phyloP scores from a whole-genome alignment of 2,113 vertebrate genomes.

The Oreocharis arfaki region DNA sequence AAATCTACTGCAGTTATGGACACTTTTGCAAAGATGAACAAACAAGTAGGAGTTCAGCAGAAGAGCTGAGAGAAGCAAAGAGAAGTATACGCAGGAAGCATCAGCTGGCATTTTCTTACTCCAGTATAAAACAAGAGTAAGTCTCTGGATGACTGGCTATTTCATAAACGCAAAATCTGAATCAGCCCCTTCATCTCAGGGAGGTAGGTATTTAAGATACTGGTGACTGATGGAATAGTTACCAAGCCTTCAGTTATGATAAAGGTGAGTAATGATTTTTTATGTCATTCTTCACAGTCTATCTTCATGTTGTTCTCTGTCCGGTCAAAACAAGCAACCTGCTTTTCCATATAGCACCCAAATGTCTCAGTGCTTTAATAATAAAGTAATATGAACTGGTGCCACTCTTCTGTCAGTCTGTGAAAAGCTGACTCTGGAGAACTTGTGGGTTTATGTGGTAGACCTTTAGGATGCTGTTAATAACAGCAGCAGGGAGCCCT shows the following conservation, averaged over 20 bases:
- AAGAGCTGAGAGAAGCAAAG: too few species aligned
- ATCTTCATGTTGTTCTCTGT: background rate
- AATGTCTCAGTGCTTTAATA: background rate
- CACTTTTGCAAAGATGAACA: background rate
- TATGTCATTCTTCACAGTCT: background rate
- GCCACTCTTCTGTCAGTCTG: background rate
- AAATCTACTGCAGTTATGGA: background rate
- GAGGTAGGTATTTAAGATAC: background rate
- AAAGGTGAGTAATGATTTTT: constrained; percentile 38
- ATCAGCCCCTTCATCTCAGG: background rate
- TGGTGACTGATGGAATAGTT: background rate
- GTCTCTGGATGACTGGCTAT: background rate
- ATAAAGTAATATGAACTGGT: background rate
- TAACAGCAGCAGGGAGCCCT: background rate
- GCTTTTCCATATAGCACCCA: background rate
- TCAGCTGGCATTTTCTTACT: background rate
- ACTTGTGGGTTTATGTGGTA: background rate
- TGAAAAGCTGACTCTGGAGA: background rate
- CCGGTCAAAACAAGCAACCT: background rate
- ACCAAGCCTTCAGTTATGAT: background rate
- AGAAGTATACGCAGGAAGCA: background rate
- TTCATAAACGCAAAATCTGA: background rate
- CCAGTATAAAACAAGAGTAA: background rate
- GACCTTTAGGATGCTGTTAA: background rate
- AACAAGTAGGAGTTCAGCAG: background rate